phyloP scores from a whole-genome alignment of 2,113 vertebrate genomes.

The Strigops habroptila region DNA sequence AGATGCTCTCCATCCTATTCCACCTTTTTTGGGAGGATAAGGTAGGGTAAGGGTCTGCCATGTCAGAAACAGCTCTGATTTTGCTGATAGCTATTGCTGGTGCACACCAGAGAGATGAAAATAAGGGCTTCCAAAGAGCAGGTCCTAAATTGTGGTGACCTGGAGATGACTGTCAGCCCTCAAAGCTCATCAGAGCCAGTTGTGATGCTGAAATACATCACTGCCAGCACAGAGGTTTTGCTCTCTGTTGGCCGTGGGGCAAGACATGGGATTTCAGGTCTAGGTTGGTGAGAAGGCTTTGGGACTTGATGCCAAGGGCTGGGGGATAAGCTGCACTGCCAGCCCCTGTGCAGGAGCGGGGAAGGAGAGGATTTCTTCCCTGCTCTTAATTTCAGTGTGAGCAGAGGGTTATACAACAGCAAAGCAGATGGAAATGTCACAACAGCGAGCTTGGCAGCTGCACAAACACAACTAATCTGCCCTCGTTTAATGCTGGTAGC shows the following conservation, averaged over 20 bases:
- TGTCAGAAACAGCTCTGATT: accelerated
- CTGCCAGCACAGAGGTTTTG: neutral
- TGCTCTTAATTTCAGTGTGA: neutral
- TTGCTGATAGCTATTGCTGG: neutral
- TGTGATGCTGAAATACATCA: neutral
- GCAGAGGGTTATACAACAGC: neutral
- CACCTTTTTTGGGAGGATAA: neutral
- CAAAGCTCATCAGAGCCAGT: neutral
- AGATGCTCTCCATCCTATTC: neutral
- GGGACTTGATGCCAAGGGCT: neutral
- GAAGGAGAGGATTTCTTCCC: neutral
- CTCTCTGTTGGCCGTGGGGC: accelerated
- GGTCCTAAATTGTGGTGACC: neutral
- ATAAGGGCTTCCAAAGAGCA: neutral
- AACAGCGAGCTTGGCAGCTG: neutral
- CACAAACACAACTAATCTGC: conserved; percentile 22
- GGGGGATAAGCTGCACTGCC: neutral
- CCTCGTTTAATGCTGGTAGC: neutral
- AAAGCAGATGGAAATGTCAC: conserved; percentile 18
- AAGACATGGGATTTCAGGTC: neutral
- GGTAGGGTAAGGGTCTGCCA: neutral
- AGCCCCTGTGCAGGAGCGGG: accelerated
- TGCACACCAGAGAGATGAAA: neutral
- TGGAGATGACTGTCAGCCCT: neutral
- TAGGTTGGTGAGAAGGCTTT: neutral